These are phyloP conservation scores for Nicator chloris DNA, from an alignment of 2,113 vertebrate genomes.

Conservation along the genomic window DNA sequence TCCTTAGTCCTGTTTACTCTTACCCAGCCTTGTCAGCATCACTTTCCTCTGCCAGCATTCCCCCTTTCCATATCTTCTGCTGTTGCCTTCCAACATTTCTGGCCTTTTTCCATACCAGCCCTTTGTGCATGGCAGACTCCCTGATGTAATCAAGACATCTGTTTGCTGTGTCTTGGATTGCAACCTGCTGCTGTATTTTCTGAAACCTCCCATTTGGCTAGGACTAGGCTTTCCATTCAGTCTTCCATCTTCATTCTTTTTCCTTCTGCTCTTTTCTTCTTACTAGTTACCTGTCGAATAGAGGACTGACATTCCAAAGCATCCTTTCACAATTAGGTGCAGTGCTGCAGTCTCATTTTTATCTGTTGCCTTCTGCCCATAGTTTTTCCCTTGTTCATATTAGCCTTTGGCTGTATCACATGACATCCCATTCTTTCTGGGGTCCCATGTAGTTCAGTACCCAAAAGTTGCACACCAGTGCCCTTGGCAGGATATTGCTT, in stretches of 20 bases:
- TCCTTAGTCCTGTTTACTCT: neutral
- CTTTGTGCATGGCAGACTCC: neutral
- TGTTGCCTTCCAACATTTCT: neutral
- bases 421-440: neutral
- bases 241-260: neutral
- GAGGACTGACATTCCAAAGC: neutral
- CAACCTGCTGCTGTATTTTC: neutral
- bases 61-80: neutral
- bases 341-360: neutral
- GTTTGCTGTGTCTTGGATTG: neutral
- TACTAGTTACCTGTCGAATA: neutral
- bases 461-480: neutral
- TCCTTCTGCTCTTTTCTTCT: neutral
- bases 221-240: neutral
- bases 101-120: neutral
- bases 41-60: neutral
- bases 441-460: neutral
- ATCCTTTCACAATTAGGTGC: accelerated
- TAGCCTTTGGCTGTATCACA: neutral
- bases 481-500: neutral
- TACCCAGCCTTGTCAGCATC: neutral
- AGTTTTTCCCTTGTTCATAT: neutral
- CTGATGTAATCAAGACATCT: neutral
- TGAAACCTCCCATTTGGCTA: neutral
- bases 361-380: neutral